Evolutionary conservation across 2,888 invertebrate species (phyloP).

Genomic region (Dioctria linearis): DNA sequence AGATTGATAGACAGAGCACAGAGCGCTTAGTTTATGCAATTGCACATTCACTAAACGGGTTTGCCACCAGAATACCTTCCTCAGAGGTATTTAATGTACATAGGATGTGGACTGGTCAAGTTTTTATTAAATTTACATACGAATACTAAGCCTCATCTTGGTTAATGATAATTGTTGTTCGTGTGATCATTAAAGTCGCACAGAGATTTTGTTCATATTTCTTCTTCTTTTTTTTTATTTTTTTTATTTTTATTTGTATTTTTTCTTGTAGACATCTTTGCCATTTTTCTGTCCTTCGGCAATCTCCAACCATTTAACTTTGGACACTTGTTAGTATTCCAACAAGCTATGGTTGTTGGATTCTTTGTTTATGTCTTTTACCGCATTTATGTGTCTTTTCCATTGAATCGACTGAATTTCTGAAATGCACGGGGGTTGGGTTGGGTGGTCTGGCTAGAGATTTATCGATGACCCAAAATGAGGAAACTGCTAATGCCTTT

Average conservation of each 20-base stretch:
- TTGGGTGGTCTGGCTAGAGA: constrained; percentile 38
- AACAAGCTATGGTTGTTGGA: not conserved
- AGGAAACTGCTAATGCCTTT: constrained; percentile 51
- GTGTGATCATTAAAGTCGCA: constrained; percentile 17
- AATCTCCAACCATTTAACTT: not conserved
- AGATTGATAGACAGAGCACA: constrained; percentile 4
- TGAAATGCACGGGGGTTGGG: constrained; percentile 3
- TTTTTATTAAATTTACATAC: constrained; percentile 40
- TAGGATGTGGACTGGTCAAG: constrained; percentile 25
- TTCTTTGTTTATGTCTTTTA: constrained; percentile 33
- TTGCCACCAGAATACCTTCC: not conserved
- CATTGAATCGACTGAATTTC: not conserved
- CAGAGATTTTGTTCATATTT: constrained; percentile 30
- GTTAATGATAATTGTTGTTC: constrained; percentile 11
- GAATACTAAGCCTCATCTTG: not conserved
- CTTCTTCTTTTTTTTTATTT: too few relatives aligned
- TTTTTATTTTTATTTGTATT: too few relatives aligned
- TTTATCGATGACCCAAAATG: constrained; percentile 48
- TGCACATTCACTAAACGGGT: too few relatives aligned
- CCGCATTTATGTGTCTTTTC: not conserved
- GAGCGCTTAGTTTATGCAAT: not conserved
- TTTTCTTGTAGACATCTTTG: not conserved
- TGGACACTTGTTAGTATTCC: constrained; percentile 14
- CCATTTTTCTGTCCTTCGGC: not conserved
- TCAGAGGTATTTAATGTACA: not conserved